Evolutionary conservation across 2,797 vertebrate genomes (phyloP), one percentile per base, ranked within the genome.

Genomic region (Varecia variegata): DNA sequence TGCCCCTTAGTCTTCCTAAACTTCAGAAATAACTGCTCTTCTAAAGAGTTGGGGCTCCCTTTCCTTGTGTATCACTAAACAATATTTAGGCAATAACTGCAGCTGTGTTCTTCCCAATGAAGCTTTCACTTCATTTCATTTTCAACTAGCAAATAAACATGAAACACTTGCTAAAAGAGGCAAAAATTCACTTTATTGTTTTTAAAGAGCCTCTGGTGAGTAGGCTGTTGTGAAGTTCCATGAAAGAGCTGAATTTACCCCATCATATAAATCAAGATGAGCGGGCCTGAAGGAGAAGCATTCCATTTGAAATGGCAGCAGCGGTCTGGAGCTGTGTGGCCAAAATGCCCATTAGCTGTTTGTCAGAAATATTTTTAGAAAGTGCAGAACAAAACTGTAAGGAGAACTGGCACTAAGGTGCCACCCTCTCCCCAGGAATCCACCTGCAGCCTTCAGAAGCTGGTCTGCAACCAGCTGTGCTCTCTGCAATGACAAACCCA

Each of bases 311-410:
- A 93, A 93, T n/a, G 58, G 81, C 38, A 95, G n/a, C 30, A 17
- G 96, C 58, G 91, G 92, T 85, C 94, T 89, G 90, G 95, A 94
- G 73, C 92, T 35, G 71, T 21, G 80, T 80, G 43, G 95, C 93
- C 92, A 94, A 94, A 97, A 50, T 73, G 97, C 58, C 97, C 76
- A 88, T 96, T 97, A 97, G 97, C 97, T 97, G 97, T 92, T 87
- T 94, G 98, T 96, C 97, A 98, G 92, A 0, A 4, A 45, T 74
- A 97, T 95, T 97, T 98, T 97, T 93, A 96, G 74, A 97, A 98
- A 97, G 82, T 58, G 96, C 81, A 93, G 17, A 82, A 93, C 45
- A 83, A 96, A 98, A 70, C 45, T 13, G 83, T 90, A 95, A 97
- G 96, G 84, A 93, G 85, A 95, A 88, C 54, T 77, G 90, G 30